Base-by-base conservation (phyloP, 2,888 invertebrate species). In the Coelinius sp. region DNA sequence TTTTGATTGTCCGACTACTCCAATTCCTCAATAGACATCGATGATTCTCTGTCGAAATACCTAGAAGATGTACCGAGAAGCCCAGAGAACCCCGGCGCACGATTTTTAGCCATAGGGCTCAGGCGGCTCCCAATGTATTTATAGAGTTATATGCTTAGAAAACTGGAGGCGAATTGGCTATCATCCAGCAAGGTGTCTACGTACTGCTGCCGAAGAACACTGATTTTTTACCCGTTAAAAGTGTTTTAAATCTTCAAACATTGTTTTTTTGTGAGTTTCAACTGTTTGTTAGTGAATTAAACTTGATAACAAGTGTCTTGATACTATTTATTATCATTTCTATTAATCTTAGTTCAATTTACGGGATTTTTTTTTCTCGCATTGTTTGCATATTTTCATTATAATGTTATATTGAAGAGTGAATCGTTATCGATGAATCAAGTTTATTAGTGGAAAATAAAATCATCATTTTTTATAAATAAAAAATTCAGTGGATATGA, bases 131-230 rank as follows among this genome's bases (percentile, higher is more conserved):
- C 20, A 49, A 31, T 31, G 6, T 59, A 59, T 59, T 59, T 59
- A 22, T 59, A 59, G 59, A 24, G 38, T 2, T 12, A 35, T 35
- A 20, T 59, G 41, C 63, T 63, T 41, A 24, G 25, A 63, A 71
- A 71, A 27, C 67, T 71, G 71, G 71, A 71, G 44, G 67, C 63
- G 24, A 49, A 49, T 44, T 71, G 71, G 71, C 71, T 20, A 20
- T 1, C n/a, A 38, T 62, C 71, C 71, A 71, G 68, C 25, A 68
- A 63, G 46, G 49, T 67, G 68, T 25, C 59, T 14, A 27, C 35
- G 24, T 52, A 67, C 62, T 12, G 24, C 22, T 27, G 12, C 14
- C 46, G 46, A 49, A 20, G 46, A 49, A 20, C 20, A 49, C 20
- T 1, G 4, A 49, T 49, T 49, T 49, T n/a, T 49, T 20, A 49